Percentiles rank a stretch among this genome's conserved stretches.
phyloP scores from a whole-genome alignment of 1,140 invertebrate genomes.

The Phymastichus coffea region DNA sequence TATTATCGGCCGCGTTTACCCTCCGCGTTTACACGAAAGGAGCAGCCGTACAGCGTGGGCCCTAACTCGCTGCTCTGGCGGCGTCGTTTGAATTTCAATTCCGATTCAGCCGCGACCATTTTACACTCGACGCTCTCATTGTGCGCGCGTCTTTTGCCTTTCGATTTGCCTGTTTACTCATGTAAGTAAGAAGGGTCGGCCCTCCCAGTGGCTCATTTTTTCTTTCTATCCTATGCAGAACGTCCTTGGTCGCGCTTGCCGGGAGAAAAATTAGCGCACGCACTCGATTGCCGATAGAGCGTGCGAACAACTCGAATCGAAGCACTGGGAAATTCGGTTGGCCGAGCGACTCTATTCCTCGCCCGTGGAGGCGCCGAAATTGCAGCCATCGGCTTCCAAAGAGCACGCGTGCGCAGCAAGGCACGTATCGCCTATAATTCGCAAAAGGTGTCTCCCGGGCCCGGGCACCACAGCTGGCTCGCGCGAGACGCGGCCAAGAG shows the following conservation, averaged over 20 bases:
- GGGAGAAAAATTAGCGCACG: neutral
- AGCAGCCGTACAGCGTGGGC: neutral
- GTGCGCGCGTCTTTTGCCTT: neutral
- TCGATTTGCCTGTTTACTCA: conserved; percentile 10
- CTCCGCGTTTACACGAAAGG: neutral
- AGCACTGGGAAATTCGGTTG: neutral
- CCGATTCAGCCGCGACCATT: neutral
- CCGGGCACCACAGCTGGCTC: neutral
- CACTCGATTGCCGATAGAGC: neutral
- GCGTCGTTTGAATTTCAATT: conserved; percentile 14
- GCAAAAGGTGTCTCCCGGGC: neutral
- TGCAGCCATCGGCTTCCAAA: conserved; percentile 4
- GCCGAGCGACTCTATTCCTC: too few species aligned
- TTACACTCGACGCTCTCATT: conserved; percentile 6
- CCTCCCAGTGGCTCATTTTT: too few species aligned
- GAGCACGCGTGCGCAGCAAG: neutral
- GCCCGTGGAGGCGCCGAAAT: neutral
- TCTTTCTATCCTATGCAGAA: too few species aligned
- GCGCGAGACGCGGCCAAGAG: neutral
- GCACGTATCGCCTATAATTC: conserved; percentile 7
- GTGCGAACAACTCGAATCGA: neutral
- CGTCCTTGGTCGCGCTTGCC: neutral
- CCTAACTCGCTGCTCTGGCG: neutral
- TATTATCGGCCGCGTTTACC: conserved; percentile 1
- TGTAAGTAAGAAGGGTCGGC: too few species aligned